phyloP scores from a whole-genome alignment of 2,113 vertebrate genomes.

The Brevimyrus niger region DNA sequence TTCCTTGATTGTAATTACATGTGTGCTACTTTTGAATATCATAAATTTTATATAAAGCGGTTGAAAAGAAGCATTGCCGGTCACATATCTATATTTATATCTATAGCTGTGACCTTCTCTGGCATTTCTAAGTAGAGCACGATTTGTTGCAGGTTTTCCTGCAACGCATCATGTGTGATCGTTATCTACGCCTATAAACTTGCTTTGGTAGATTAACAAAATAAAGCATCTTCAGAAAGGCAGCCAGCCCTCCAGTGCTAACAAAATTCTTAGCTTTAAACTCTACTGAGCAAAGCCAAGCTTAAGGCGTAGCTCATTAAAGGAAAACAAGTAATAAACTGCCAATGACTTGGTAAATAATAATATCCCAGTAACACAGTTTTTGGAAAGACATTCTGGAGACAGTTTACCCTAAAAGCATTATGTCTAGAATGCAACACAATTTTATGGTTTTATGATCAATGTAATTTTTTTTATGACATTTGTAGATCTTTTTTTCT shows the following conservation, averaged over 20 bases:
- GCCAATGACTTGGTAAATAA: neutral
- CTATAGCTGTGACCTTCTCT: neutral
- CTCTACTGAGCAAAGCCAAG: neutral
- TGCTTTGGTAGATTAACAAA: neutral
- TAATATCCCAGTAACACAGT: neutral
- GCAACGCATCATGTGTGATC: constrained; percentile 29
- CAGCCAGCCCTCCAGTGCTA: neutral
- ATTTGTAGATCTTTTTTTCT: neutral
- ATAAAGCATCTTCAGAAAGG: neutral
- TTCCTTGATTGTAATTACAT: neutral
- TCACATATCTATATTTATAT: neutral
- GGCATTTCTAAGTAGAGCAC: constrained; percentile 32
- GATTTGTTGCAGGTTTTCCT: constrained; percentile 12
- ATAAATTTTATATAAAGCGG: neutral
- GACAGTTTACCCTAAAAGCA: neutral
- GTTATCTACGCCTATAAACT: constrained; percentile 27
- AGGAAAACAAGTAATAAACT: neutral
- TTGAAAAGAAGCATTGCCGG: neutral
- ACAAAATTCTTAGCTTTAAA: neutral
- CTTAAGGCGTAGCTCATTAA: neutral
- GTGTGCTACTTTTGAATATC: neutral
- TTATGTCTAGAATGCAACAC: neutral
- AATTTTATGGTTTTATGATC: neutral
- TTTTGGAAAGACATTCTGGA: neutral
- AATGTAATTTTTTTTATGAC: neutral